Conservation (phyloP, 1,140 invertebrate species). For the Conopomorpha cramerella region DNA sequence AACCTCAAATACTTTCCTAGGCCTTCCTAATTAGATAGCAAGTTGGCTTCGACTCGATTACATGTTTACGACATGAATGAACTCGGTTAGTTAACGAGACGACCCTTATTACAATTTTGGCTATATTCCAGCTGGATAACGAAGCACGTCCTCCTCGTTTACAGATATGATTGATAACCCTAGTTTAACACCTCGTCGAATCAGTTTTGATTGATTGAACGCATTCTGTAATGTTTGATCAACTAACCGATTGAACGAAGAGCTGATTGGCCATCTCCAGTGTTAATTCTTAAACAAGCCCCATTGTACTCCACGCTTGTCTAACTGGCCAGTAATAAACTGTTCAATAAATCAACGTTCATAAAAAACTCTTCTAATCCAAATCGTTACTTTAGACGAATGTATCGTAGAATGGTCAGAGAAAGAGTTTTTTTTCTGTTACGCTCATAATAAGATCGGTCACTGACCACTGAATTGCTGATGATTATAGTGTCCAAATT, state of each 20-base stretch:
- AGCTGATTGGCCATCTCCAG: constrained; percentile 39
- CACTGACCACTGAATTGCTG: background rate
- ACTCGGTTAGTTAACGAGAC: constrained; percentile 37
- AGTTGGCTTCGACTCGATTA: background rate
- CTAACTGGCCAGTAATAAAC: constrained; percentile 9
- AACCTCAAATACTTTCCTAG: constrained; percentile 16
- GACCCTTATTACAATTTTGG: constrained; percentile 46
- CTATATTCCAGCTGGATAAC: constrained; percentile 26
- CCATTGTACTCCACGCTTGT: constrained; percentile 20
- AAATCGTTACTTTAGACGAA: constrained; percentile 16
- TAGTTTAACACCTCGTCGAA: constrained; percentile 41
- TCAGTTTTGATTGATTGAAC: constrained; percentile 43
- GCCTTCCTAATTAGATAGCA: constrained; percentile 15
- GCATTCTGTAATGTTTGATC: constrained; percentile 50
- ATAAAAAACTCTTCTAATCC: constrained; percentile 19
- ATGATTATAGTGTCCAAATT: background rate
- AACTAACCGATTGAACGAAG: constrained; percentile 39
- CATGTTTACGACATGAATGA: constrained; percentile 1
- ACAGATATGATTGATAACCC: constrained; percentile 40
- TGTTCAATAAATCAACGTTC: constrained; percentile 29
- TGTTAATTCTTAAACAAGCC: constrained; percentile 47
- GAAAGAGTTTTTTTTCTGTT: background rate
- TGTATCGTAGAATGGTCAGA: constrained; percentile 11
- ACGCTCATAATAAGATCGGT: background rate
- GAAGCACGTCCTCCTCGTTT: constrained; percentile 25